Evolutionary conservation across 2,888 invertebrate genomes (phyloP).

Genomic region (Herminia tarsipennalis): DNA sequence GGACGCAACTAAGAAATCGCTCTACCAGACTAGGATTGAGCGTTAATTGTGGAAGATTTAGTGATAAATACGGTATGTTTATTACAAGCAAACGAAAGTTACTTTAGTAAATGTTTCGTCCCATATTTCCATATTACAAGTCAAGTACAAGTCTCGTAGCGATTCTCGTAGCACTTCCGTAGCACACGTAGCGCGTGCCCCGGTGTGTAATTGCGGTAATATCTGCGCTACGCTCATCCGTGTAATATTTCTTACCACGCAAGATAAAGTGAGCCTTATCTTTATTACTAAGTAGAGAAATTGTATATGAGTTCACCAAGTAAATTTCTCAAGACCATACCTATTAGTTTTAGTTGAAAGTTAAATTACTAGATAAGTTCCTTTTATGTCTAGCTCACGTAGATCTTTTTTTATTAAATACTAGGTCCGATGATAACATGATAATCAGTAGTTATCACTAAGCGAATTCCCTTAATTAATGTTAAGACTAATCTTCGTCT

Average conservation of each 20-base stretch:
- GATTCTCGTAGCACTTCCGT: slow-evolving; percentile 13
- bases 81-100: background rate
- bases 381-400: no score
- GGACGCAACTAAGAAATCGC: no score
- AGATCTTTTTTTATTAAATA: slow-evolving; percentile 1
- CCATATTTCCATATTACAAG: background rate
- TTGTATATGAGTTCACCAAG: no score
- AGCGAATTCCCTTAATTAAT: background rate
- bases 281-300: slow-evolving; percentile 24
- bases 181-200: slow-evolving; percentile 17
- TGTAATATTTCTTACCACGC: slow-evolving; percentile 14
- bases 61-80: background rate
- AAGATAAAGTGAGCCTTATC: slow-evolving; percentile 16
- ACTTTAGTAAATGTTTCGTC: background rate
- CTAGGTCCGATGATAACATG: no score
- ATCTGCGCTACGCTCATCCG: slow-evolving; percentile 28
- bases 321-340: no score
- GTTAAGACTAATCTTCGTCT: background rate
- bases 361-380: no score
- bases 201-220: slow-evolving; percentile 34
- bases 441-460: no score
- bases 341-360: no score
- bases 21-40: background rate
- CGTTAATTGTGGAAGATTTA: background rate
- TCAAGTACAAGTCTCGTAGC: no score